Percentiles rank a stretch among this genome's conserved stretches.
phyloP scores from a whole-genome alignment of 2,888 invertebrate species.

The Chrysodeixis includens region DNA sequence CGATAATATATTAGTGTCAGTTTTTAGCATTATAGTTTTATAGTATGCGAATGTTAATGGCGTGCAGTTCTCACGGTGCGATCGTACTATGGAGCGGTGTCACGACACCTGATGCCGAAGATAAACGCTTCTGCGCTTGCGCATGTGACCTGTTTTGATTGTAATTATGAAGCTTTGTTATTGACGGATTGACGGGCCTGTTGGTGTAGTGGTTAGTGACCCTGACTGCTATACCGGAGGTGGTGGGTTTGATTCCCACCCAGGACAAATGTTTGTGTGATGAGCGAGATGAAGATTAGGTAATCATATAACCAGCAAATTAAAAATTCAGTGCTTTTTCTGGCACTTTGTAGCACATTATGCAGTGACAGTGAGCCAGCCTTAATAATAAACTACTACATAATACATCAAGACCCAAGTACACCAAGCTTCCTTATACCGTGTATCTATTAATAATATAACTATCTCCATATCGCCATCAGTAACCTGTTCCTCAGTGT shows the following conservation, averaged over 20 bases:
- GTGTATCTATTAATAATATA: constrained; percentile 26
- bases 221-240: too few relatives aligned
- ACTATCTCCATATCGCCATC: constrained; percentile 1
- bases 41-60: constrained; percentile 48
- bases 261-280: too few relatives aligned
- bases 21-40: constrained; percentile 36
- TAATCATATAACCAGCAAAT: too few relatives aligned
- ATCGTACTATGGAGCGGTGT: constrained; percentile 19
- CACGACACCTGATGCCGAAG: constrained; percentile 36
- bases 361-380: too few relatives aligned
- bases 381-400: neutral
- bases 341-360: too few relatives aligned
- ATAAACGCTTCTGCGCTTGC: constrained; percentile 16
- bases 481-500: constrained; percentile 24
- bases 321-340: too few relatives aligned
- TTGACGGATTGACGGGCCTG: too few relatives aligned
- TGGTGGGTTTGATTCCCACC: too few relatives aligned
- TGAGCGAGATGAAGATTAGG: too few relatives aligned
- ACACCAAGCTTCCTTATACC: neutral
- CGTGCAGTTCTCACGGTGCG: constrained; percentile 48
- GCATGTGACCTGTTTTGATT: constrained; percentile 10
- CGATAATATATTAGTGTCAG: constrained; percentile 51
- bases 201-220: too few relatives aligned
- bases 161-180: neutral
- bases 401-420: neutral